Base-by-base conservation (phyloP, 1,140 invertebrate species). In the Elymnias hypermnestra region DNA sequence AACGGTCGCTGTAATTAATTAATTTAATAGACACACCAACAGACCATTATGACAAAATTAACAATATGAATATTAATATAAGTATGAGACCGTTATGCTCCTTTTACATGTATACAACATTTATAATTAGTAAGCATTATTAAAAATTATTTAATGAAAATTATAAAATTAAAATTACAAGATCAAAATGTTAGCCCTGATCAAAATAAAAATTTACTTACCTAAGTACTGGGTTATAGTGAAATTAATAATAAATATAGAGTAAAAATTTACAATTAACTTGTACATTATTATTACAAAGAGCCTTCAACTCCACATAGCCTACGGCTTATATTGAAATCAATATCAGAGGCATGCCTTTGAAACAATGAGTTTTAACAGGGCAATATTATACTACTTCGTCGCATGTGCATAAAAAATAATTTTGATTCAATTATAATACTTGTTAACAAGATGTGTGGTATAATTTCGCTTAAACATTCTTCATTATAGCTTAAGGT, bases 281-380 rank as follows among this genome's bases (percentile, higher is more conserved):
- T 25, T 39, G 48, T 39, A 38, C 33, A 28, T 40, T 43, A 51
- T 51, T 37, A 41, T 51, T 42, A 31, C 47, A 21, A 51, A 25
- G 25, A 44, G 36, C 48, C 48, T 51, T 51, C 48, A 51, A 51
- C 48, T 26, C 36, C 41, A 29, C 25, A 51, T 23, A 26, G 48
- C 48, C 35, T 31, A 35, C 18, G 40, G 47, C 33, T 9, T 15
- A 33, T 15, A 33, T 15, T 43, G 33, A 25, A 50, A 31, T 43
- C 47, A 38, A 50, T 50, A 50, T 31, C 47, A 21, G 35, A 41
- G 19, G 22, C 31, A 36, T 25, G 25, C 18, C 44, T 47, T 47
- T 39, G 44, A 31, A 47, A 47, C 36, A 39, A 47, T 47, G 22
- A 39, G n/a, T 38, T 47, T 36, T 43, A 43, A 7, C 13, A 13